Base-by-base conservation (phyloP, 2,888 invertebrate genomes). In the Lutraria lutraria region DNA sequence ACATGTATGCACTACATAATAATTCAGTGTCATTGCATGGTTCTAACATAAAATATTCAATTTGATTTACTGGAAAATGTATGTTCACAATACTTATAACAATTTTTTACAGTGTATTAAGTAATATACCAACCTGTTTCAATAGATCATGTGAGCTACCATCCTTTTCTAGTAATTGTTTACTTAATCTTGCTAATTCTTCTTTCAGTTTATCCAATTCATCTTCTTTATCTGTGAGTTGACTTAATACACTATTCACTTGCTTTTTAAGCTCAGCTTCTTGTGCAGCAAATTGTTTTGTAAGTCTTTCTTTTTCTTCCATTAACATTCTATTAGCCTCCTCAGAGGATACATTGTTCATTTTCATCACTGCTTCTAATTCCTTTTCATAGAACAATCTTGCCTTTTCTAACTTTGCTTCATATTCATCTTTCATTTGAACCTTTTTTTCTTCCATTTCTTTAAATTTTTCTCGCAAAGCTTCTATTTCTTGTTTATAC, bases 371-470 rank as follows among this genome's bases (percentile, higher is more conserved):
- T 15, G 94, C 96, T 84, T 95, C 95, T 19, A 96, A 92, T 90
- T 96, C 96, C 83, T 96, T 96, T 92, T 96, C 96, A 93, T 96
- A 96, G 88, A 96, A 96, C 29, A 95, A 94, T 89, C 96, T 94
- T 43, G 96, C 95, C 93, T 96, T 96, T 52, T 91, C 93, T 19
- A 96, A 91, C 90, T 96, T 96, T 29, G 89, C 91, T 83, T 95
- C 95, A 93, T 95, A 95, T 53, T 96, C 96, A 76, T 96, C 96
- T 43, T 93, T 90, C 56, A 94, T 84, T 93, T 93, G 93, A 72
- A 85, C 60, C 92, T 95, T 96, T 43, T 95, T 95, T 63, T 89
- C 91, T 53, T 94, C 93, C 83, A 95, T 90, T 56, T 72, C 54
- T 54, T 94, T 94, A 86, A 92, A 89, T 53, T 95, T 88, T 31